Base-by-base conservation (phyloP, 2,888 invertebrate species). In the Pseudanteris insignis region DNA sequence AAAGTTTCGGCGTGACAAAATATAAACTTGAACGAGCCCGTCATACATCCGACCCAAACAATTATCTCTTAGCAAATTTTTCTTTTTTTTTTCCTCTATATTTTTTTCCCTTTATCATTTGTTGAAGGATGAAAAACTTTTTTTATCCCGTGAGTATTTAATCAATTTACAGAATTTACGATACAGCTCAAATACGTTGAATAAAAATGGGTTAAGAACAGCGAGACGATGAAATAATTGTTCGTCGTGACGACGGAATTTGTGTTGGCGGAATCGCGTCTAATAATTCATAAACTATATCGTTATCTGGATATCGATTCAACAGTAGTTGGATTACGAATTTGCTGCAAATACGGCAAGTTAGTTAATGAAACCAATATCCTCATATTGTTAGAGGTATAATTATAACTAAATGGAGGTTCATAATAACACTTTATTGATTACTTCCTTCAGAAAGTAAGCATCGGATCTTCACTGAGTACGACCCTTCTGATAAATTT, bases 1-100 rank as follows among this genome's bases (percentile, higher is more conserved):
- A 61, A 61, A 53, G 34, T 61, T 61, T 43, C 32, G 41, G 46
- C 40, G 55, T 46, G 48, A 50, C 54, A 55, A 55, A 55, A 55
- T 61, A 46, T 43, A 61, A 48, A 55, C 44, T 55, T 11, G 24
- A 43, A 38, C 13, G 37, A 36, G 10, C 25, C 37, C 32, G 32
- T 47, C 25, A 36, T 50, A 36, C 12, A 15, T 36, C 21, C n/a
- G n/a, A n/a, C n/a, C n/a, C n/a, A n/a, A n/a, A n/a, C n/a, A n/a
- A n/a, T n/a, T n/a, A n/a, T n/a, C n/a, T n/a, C n/a, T n/a, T n/a
- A n/a, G n/a, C n/a, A n/a, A n/a, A n/a, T n/a, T n/a, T n/a, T n/a
- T n/a, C n/a, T n/a, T n/a, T n/a, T n/a, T n/a, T n/a, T n/a, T n/a
- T n/a, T n/a, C n/a, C n/a, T n/a, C n/a, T n/a, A n/a, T n/a, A n/a